A percentile compares a stretch with the other conserved stretches of the same genome.
phyloP scores from a whole-genome alignment of 2,888 invertebrate genomes.

The Abscondita cerata region DNA sequence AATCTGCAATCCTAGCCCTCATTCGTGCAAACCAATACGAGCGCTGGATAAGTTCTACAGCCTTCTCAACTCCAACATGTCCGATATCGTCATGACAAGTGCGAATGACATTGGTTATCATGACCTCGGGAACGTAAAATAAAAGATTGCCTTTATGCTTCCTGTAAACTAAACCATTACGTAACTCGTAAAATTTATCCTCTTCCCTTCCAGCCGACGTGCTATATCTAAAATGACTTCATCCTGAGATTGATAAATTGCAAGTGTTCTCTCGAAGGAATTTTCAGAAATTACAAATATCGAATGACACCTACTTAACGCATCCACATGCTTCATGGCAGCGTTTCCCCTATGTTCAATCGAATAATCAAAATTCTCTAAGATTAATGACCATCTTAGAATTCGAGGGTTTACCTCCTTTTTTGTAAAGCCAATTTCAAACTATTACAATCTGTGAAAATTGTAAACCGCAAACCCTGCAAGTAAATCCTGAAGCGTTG shows the following conservation, averaged over 20 bases:
- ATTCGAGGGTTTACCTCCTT: not conserved
- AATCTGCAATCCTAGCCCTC: not conserved
- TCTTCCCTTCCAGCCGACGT: not conserved
- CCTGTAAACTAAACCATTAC: conserved; percentile 13
- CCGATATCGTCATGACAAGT: too few relatives aligned
- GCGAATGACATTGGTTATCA: too few relatives aligned
- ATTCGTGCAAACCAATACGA: too few relatives aligned
- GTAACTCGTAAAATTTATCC: conserved; percentile 9
- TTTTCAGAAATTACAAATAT: conserved; percentile 12
- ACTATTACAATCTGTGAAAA: conserved; percentile 5
- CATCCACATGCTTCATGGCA: conserved; percentile 8
- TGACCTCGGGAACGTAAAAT: too few relatives aligned
- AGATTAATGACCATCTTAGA: not conserved
- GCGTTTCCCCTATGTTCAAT: not conserved
- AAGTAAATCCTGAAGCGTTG: not conserved
- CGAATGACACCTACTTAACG: not conserved
- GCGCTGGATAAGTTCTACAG: too few relatives aligned
- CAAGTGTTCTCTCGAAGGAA: conserved; percentile 4
- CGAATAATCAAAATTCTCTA: not conserved
- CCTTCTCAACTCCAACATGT: too few relatives aligned
- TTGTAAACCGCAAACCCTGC: not conserved
- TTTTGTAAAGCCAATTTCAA: not conserved
- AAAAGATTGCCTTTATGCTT: too few relatives aligned
- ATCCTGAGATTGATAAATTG: conserved; percentile 3
- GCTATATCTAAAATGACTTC: not conserved